These are phyloP conservation scores for Geodia barretti DNA, from an alignment of 37 sponge, comb jelly and placozoan genomes.

Conservation along the genomic window DNA sequence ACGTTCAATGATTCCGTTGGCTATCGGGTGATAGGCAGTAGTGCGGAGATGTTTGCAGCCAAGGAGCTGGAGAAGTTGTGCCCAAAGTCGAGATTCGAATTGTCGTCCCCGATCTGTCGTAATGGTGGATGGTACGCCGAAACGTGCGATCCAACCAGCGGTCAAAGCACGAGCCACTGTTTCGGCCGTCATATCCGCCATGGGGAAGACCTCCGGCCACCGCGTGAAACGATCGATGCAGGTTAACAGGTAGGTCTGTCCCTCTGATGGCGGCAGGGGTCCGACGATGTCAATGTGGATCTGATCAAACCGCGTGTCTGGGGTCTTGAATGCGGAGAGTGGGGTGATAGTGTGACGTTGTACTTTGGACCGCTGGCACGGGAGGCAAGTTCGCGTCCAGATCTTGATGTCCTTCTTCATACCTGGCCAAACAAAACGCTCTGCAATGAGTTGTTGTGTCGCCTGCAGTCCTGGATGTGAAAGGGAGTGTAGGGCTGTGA, in stretches of 20 bases:
- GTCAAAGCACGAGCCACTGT: conserved; percentile 25
- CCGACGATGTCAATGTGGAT: conserved; percentile 56
- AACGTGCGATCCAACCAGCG: conserved; percentile 36
- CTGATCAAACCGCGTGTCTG: conserved; percentile 46
- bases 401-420: conserved; percentile 5
- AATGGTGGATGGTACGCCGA: conserved; percentile 32
- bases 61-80: conserved; percentile 25
- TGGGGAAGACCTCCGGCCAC: conserved; percentile 50
- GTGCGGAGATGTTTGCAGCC: conserved; percentile 40
- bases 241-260: too few relatives aligned
- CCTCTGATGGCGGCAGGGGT: conserved; percentile 49
- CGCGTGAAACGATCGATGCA: too few relatives aligned
- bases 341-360: conserved; percentile 21
- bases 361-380: conserved; percentile 15
- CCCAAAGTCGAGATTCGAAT: conserved; percentile 35
- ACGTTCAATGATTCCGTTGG: conserved; percentile 61
- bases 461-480: conserved; percentile 51
- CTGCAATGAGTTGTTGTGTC: conserved; percentile 34
- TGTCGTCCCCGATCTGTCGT: conserved; percentile 30
- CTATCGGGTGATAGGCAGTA: conserved; percentile 52
- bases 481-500: conserved; percentile 24
- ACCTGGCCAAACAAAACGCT: conserved; percentile 37
- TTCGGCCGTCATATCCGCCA: conserved; percentile 24
- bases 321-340: conserved; percentile 6
- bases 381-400: conserved; percentile 12